Percentiles rank a stretch among this genome's conserved stretches.
Conservation (phyloP, 2,888 invertebrate genomes). For the Proisotoma minuta region DNA sequence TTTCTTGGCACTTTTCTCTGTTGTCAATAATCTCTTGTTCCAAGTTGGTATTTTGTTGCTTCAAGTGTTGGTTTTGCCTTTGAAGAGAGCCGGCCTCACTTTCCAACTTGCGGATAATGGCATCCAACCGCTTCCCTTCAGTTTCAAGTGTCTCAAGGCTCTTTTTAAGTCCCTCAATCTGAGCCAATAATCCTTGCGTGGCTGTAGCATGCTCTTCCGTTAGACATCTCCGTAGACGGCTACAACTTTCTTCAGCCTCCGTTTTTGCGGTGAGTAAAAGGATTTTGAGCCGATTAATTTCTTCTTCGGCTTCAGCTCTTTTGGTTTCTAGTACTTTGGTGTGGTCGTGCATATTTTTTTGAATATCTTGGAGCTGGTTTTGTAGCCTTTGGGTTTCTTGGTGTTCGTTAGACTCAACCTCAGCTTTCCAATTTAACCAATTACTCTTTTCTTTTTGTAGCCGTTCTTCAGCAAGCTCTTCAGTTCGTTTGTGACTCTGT, state of each 20-base stretch:
- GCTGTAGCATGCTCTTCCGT: slow-evolving; percentile 36
- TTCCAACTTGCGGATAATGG: slow-evolving; percentile 31
- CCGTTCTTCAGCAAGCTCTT: slow-evolving; percentile 23
- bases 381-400: slow-evolving; percentile 40
- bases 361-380: slow-evolving; percentile 39
- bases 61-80: slow-evolving; percentile 36
- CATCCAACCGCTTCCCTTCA: slow-evolving; percentile 26
- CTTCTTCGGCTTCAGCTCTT: slow-evolving; percentile 43
- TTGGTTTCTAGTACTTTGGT: slow-evolving; percentile 34
- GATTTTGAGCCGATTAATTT: slow-evolving; percentile 34
- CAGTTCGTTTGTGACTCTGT: not conserved
- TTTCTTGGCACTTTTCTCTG: slow-evolving; percentile 5
- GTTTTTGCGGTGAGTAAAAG: slow-evolving; percentile 35
- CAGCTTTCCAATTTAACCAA: slow-evolving; percentile 42
- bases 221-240: slow-evolving; percentile 24
- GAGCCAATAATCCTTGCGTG: slow-evolving; percentile 23
- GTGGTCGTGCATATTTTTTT: slow-evolving; percentile 38
- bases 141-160: slow-evolving; percentile 34
- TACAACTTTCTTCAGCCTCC: slow-evolving; percentile 37
- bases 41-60: slow-evolving; percentile 28
- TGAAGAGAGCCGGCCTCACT: slow-evolving; percentile 31
- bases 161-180: slow-evolving; percentile 30
- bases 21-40: slow-evolving; percentile 20
- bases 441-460: slow-evolving; percentile 42
- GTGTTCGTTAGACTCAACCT: slow-evolving; percentile 39